These are phyloP conservation scores for Dorcus parallelipipedus DNA, from an alignment of 2,888 invertebrate genomes.

Conservation along the genomic window DNA sequence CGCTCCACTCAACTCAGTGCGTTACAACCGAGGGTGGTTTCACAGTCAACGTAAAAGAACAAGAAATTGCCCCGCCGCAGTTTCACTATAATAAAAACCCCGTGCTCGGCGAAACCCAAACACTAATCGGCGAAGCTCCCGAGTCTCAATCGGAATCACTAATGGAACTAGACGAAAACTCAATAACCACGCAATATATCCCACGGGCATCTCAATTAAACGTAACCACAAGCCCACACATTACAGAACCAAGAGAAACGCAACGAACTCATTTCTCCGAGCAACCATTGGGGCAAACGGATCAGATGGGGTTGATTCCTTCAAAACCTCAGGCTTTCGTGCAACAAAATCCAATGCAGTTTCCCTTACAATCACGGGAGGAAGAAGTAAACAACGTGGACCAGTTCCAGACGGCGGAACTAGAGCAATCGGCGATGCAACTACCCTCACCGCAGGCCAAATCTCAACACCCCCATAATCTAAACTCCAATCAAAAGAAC, in stretches of 20 bases:
- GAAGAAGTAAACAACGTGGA: no score
- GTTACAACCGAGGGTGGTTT: background rate
- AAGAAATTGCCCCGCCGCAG: constrained; percentile 9
- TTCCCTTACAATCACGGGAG: no score
- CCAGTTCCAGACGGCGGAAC: no score
- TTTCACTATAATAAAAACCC: background rate
- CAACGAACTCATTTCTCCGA: background rate
- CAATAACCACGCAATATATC: background rate
- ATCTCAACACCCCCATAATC: background rate
- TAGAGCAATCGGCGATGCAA: no score
- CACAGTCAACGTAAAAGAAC: constrained; percentile 7
- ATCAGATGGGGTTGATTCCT: background rate
- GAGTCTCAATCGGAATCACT: background rate
- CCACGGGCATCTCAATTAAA: background rate
- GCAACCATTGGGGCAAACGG: background rate
- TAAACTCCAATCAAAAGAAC: background rate
- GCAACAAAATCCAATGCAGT: background rate
- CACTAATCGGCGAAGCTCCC: background rate
- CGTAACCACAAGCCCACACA: background rate
- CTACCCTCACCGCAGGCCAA: no score
- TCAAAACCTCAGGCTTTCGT: background rate
- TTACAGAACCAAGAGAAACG: background rate
- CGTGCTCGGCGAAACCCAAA: background rate
- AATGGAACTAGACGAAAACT: background rate
- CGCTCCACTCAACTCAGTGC: constrained; percentile 2